Conservation (phyloP, 2,797 vertebrate genomes). For the Tragelaphus oryx region DNA sequence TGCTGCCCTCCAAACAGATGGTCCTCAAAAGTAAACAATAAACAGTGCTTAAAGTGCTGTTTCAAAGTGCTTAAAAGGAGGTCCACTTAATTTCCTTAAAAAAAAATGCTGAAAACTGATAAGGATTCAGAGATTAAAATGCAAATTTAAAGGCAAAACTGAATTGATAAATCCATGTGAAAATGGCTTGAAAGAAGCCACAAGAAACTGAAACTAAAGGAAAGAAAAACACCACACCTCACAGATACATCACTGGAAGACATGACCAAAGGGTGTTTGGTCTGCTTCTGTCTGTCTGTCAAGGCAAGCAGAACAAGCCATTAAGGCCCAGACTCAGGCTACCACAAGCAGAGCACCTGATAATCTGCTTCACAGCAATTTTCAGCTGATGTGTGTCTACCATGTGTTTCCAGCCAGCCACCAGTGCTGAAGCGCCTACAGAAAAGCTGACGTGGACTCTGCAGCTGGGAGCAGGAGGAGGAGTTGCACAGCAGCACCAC, state of each 20-base stretch:
- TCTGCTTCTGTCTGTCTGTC: neutral
- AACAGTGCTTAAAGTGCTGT: neutral
- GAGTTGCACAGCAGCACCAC: neutral
- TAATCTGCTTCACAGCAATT: neutral
- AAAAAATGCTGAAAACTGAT: neutral
- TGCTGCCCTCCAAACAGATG: neutral
- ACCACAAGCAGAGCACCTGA: neutral
- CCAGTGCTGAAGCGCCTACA: neutral
- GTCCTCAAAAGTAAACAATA: neutral
- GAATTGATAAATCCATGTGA: neutral
- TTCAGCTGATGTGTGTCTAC: neutral
- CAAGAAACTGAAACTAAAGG: neutral
- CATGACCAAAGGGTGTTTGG: neutral
- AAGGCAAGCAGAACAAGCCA: neutral
- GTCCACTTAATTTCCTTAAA: neutral
- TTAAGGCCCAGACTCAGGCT: neutral
- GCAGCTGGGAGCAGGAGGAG: neutral
- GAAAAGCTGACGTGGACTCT: neutral
- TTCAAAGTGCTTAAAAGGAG: neutral
- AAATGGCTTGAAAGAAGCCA: conserved; percentile 7
- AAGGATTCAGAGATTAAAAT: neutral
- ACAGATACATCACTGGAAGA: neutral
- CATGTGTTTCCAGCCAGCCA: neutral
- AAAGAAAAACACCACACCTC: neutral
- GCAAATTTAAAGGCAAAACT: conserved; percentile 2